Evolutionary conservation across 1,140 invertebrate species (phyloP).

Genomic region (Leptonema lineaticorne): DNA sequence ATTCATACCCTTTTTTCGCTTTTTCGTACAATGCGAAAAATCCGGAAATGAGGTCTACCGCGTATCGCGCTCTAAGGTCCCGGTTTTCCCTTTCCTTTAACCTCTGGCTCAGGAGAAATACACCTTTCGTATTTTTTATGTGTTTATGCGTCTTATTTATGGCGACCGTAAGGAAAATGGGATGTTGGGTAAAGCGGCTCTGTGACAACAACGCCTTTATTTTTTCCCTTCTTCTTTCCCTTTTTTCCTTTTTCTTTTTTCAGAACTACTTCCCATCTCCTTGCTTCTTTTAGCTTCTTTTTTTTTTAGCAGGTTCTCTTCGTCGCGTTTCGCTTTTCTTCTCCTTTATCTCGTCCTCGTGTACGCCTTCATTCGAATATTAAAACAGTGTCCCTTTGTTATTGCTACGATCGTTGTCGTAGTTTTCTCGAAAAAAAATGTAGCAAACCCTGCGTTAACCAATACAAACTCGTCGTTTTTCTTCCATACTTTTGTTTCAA

Average conservation of each 20-base stretch:
- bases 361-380: constrained; percentile 28
- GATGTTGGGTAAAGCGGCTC: constrained; percentile 22
- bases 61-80: constrained; percentile 27
- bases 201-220: constrained; percentile 19
- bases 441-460: too few species aligned
- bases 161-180: constrained; percentile 30
- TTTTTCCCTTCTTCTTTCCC: not conserved
- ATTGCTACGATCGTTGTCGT: constrained; percentile 1
- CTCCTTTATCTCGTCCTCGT: not conserved
- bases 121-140: constrained; percentile 31
- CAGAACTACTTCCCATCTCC: not conserved
- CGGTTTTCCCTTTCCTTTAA: constrained; percentile 2
- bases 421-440: too few species aligned
- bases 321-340: not conserved
- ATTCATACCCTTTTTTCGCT: not conserved
- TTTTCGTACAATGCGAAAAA: constrained; percentile 5
- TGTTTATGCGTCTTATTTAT: constrained; percentile 32
- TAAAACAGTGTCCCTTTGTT: constrained; percentile 28
- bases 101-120: not conserved
- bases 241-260: not conserved
- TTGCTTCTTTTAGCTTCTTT: not conserved
- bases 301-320: not conserved
- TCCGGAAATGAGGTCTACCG: constrained; percentile 35
- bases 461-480: too few species aligned
- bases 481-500: too few species aligned